Base-by-base conservation (phyloP, 2,888 invertebrate species). In the Julus scanicus region DNA sequence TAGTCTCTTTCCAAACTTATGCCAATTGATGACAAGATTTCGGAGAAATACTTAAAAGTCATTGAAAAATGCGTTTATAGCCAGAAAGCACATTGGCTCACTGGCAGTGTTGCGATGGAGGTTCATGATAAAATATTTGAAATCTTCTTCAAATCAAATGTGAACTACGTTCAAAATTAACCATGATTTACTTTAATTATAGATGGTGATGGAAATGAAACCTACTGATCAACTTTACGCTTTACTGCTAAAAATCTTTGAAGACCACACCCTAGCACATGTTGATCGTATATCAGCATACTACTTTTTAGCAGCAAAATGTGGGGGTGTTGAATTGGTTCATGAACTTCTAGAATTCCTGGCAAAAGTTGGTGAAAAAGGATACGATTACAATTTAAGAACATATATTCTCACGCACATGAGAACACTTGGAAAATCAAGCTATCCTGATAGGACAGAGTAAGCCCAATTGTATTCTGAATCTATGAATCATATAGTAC, bases 401-500 rank as follows among this genome's bases (percentile, higher is more conserved):
- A 87, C 57, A 57, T 87, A 29, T 63, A 87, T 87, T 63, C n/a
- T 53, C 37, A 53, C 87, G 1, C 63, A 87, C 57, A 87, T 87
- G 29, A 63, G 57, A 39, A 20, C 87, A 17, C 6, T 63, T 63
- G 15, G 37, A n/a, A 63, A 63, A 20, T 0, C 63, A 1, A 63
- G 20, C n/a, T 6, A 63, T 20, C 63, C 63, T 6, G 63, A n/a
- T 5, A n/a, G 1, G 17, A 17, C 8, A 63, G 20, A 20, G 63
- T 9, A 63, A 63, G n/a, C 20, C 6, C n/a, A 63, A 8, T 20
- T 20, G 13, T 63, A 6, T 20, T 5, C 49, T 1, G 49, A 49
- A 29, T 29, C 29, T 29, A 29, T 1, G 29, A 29, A 29, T 29
- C 29, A 29, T 29, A 29, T 29, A 29, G 1, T n/a, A n/a, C n/a